Percentiles rank a stretch among this genome's conserved stretches.
These are phyloP conservation scores for Anhinga anhinga DNA, from an alignment of 2,113 vertebrate genomes.

Conservation along the genomic window DNA sequence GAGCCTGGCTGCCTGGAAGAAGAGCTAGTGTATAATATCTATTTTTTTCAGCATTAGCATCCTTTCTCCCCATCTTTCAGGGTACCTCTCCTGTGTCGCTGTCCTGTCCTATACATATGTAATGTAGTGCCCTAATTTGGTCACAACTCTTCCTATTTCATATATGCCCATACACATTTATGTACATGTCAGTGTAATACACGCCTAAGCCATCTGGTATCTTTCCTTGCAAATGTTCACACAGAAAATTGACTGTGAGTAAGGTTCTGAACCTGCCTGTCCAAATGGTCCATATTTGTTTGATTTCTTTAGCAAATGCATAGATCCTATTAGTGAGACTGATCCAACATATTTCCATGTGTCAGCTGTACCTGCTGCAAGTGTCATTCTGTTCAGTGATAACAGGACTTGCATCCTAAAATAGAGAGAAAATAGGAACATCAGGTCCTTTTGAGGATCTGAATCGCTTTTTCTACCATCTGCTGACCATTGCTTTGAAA, in stretches of 20 bases:
- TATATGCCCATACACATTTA: constrained; percentile 23
- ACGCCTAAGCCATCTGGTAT: constrained; percentile 58
- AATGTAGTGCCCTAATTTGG: neutral
- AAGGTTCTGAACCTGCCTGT: constrained; percentile 61
- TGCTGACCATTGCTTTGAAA: constrained; percentile 34
- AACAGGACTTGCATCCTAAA: constrained; percentile 65
- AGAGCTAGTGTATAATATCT: neutral
- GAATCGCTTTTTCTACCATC: constrained; percentile 66
- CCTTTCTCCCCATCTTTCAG: neutral
- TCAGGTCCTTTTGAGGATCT: constrained; percentile 54
- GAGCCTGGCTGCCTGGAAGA: neutral
- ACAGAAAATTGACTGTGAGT: constrained; percentile 60
- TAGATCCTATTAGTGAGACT: constrained; percentile 56
- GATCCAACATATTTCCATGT: constrained; percentile 65
- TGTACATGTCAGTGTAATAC: constrained; percentile 52
- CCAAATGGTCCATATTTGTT: constrained; percentile 54
- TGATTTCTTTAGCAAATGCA: constrained; percentile 58
- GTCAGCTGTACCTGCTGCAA: constrained; percentile 71
- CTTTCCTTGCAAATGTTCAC: constrained; percentile 62
- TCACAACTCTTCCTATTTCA: neutral
- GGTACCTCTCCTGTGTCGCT: neutral
- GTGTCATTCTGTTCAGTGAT: constrained; percentile 66
- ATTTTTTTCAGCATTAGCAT: neutral
- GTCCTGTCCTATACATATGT: neutral
- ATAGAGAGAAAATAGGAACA: constrained; percentile 67